Evolutionary conservation across 2,113 vertebrate genomes (phyloP).

Genomic region (Burhinus oedicnemus): DNA sequence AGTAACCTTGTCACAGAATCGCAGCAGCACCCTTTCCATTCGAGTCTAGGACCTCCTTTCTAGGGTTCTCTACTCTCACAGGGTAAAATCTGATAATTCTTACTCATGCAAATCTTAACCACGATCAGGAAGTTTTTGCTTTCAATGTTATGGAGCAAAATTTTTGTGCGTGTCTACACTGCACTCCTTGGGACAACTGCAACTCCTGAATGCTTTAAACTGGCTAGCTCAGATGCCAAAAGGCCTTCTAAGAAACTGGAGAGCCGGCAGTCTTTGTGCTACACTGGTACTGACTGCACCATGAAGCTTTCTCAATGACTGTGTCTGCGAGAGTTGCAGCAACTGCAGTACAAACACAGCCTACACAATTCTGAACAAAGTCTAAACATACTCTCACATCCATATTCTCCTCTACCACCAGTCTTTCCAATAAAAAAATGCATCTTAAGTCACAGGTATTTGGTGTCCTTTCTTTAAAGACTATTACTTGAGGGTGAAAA

Average conservation of each 20-base stretch:
- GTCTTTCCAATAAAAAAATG: not conserved
- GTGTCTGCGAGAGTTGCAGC: not conserved
- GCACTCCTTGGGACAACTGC: not conserved
- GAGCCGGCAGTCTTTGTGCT: not conserved
- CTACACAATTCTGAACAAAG: not conserved
- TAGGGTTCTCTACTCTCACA: not conserved
- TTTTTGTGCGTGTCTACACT: not conserved
- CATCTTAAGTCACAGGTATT: not conserved
- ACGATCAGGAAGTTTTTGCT: not conserved
- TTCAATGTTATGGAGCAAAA: not conserved
- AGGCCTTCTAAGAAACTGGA: constrained; percentile 27
- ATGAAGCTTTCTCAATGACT: not conserved
- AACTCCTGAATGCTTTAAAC: constrained; percentile 1
- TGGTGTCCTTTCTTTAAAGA: not conserved
- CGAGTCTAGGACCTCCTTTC: not conserved
- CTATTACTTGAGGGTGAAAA: not conserved
- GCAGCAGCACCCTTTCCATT: not conserved
- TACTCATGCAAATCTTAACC: not conserved
- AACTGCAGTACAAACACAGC: not conserved
- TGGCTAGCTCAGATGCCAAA: not conserved
- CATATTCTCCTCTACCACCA: not conserved
- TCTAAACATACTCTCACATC: not conserved
- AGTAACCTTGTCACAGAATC: not conserved
- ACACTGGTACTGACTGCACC: not conserved
- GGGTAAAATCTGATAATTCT: not conserved